Evolutionary conservation across 1,140 invertebrate genomes (phyloP).

Genomic region (Trialeurodes vaporariorum): DNA sequence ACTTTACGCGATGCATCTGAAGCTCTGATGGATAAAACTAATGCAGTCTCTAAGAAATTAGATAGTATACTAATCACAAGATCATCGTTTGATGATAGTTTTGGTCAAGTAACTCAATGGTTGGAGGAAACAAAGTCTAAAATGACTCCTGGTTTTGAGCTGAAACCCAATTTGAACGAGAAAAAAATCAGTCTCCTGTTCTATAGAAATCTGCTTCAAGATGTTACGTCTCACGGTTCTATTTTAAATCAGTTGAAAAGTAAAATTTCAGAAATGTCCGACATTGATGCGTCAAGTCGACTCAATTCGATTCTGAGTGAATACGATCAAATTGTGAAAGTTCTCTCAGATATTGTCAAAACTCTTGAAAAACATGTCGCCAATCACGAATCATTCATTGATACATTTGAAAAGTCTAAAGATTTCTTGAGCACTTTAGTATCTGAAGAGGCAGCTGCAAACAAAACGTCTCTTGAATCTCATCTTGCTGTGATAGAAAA

Average conservation of each 20-base stretch:
- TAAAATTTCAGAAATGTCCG: constrained; percentile 55
- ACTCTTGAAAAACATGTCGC: constrained; percentile 55
- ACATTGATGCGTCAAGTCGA: constrained; percentile 58
- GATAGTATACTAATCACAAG: constrained; percentile 75
- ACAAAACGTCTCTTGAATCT: constrained; percentile 59
- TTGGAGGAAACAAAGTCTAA: constrained; percentile 58
- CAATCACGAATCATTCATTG: constrained; percentile 71
- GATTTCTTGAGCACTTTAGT: constrained; percentile 59
- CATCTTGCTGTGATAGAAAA: constrained; percentile 62
- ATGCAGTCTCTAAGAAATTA: constrained; percentile 69
- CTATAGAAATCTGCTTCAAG: constrained; percentile 62
- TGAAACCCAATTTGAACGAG: constrained; percentile 63
- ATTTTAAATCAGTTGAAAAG: constrained; percentile 65
- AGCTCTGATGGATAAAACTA: constrained; percentile 67
- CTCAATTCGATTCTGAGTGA: constrained; percentile 52
- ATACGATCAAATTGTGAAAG: constrained; percentile 52
- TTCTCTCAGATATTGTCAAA: constrained; percentile 52
- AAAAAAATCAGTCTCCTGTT: constrained; percentile 73
- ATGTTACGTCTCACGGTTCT: constrained; percentile 64
- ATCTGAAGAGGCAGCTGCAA: constrained; percentile 53
- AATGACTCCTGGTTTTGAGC: constrained; percentile 48
- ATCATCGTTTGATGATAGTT: constrained; percentile 82
- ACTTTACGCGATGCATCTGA: constrained; percentile 71
- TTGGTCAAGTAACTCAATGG: constrained; percentile 65
- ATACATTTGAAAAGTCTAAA: constrained; percentile 58